These are phyloP conservation scores for Myxocyprinus asiaticus DNA, from an alignment of 2,113 vertebrate species.

Conservation along the genomic window DNA sequence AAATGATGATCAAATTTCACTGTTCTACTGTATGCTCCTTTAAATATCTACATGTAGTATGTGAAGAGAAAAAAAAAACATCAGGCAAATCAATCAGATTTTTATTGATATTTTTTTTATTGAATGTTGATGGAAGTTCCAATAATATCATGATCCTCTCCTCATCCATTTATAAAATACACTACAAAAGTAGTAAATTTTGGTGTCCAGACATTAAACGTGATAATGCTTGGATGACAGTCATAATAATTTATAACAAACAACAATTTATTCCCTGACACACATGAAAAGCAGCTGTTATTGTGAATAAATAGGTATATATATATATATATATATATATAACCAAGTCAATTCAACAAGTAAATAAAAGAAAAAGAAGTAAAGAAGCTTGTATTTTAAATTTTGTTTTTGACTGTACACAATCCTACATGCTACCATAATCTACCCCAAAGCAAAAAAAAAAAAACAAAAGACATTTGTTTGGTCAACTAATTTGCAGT, in stretches of 20 bases:
- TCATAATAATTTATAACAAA: constrained; percentile 73
- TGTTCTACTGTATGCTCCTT: too few relatives aligned
- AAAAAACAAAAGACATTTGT: not conserved
- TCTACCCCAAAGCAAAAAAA: constrained; percentile 61
- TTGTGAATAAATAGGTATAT: constrained; percentile 68
- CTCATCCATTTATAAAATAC: constrained; percentile 77
- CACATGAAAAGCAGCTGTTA: constrained; percentile 63
- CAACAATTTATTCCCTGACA: constrained; percentile 72
- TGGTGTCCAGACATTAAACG: constrained; percentile 72
- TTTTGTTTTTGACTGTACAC: constrained; percentile 60
- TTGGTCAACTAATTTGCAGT: too few relatives aligned
- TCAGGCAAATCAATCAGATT: constrained; percentile 8
- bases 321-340: too few relatives aligned
- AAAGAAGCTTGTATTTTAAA: constrained; percentile 59
- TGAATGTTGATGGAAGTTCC: constrained; percentile 72
- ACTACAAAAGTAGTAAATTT: constrained; percentile 74
- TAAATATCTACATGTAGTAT: too few relatives aligned
- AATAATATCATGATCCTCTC: constrained; percentile 72
- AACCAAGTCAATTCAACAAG: constrained; percentile 71
- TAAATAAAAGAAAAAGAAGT: constrained; percentile 70
- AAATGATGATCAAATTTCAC: too few relatives aligned
- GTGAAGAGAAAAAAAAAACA: too few relatives aligned
- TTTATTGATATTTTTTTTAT: constrained; percentile 63
- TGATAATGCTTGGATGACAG: constrained; percentile 71
- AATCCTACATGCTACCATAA: constrained; percentile 61